phyloP scores from a whole-genome alignment of 2,797 vertebrate species.

The Falco concolor region DNA sequence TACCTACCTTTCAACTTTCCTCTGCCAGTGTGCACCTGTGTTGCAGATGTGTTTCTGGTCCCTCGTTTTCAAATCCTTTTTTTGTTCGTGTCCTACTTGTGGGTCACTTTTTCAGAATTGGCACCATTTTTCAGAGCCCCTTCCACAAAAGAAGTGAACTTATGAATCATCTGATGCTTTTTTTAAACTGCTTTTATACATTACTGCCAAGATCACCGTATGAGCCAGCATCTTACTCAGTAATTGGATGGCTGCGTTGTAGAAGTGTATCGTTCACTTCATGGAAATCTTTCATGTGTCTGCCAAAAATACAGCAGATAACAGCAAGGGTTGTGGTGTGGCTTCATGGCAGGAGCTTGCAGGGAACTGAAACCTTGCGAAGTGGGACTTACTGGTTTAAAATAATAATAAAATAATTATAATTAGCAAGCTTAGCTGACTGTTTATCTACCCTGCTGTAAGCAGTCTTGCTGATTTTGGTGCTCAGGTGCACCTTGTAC shows the following conservation, averaged over 20 bases:
- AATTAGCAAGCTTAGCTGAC: neutral
- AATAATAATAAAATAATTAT: neutral
- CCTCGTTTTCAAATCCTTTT: neutral
- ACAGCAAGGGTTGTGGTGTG: neutral
- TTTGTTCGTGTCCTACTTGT: neutral
- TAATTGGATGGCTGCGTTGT: neutral
- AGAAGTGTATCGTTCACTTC: neutral
- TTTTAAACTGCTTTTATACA: neutral
- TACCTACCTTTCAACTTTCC: neutral
- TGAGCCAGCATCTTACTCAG: neutral
- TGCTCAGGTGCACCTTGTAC: neutral
- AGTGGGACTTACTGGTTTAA: neutral
- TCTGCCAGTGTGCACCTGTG: neutral
- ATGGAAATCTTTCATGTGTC: neutral
- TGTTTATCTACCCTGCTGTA: too few species aligned
- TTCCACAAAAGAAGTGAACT: neutral
- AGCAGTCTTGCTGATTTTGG: neutral
- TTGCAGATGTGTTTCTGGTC: neutral
- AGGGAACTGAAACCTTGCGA: neutral
- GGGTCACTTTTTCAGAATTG: neutral
- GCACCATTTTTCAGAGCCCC: neutral
- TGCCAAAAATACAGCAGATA: neutral
- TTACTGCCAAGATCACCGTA: neutral
- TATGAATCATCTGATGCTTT: neutral
- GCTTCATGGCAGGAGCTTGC: neutral